Percentiles rank a stretch among this genome's conserved stretches.
Evolutionary conservation across 2,888 invertebrate species (phyloP).

Genomic region (Arge pagana): DNA sequence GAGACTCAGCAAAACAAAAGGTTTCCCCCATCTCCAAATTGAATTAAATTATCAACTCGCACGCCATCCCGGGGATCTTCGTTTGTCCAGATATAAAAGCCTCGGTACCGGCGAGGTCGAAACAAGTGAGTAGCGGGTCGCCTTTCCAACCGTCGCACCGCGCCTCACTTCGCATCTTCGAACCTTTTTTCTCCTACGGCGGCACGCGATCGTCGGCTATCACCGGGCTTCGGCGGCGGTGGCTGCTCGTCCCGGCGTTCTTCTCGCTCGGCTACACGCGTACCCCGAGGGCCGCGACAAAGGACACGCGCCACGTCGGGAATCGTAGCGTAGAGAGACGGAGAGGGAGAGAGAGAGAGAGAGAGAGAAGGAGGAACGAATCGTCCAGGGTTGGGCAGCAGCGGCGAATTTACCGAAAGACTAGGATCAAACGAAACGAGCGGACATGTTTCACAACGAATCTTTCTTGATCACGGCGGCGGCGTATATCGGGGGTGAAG

Average conservation of each 20-base stretch:
- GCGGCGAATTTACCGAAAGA: no score
- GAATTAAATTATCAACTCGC: constrained; percentile 54
- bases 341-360: no score
- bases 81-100: constrained; percentile 47
- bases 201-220: no score
- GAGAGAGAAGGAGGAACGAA: constrained; percentile 25
- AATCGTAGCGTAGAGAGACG: no score
- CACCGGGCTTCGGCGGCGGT: no score
- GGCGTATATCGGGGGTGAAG: constrained; percentile 45
- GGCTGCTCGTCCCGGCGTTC: no score
- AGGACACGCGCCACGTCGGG: no score
- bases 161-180: constrained; percentile 54
- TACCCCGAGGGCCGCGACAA: no score
- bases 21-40: constrained; percentile 55
- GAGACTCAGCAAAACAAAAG: constrained; percentile 53
- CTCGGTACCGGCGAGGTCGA: constrained; percentile 25
- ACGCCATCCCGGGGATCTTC: constrained; percentile 50
- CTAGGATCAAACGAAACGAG: not conserved
- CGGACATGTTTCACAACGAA: constrained; percentile 47
- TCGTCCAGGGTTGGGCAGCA: no score
- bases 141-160: constrained; percentile 45
- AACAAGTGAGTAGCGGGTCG: constrained; percentile 56
- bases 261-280: no score
- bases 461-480: constrained; percentile 45
- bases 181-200: no score